phyloP scores from a whole-genome alignment of 2,797 vertebrate genomes.

The Nothura maculosa region DNA sequence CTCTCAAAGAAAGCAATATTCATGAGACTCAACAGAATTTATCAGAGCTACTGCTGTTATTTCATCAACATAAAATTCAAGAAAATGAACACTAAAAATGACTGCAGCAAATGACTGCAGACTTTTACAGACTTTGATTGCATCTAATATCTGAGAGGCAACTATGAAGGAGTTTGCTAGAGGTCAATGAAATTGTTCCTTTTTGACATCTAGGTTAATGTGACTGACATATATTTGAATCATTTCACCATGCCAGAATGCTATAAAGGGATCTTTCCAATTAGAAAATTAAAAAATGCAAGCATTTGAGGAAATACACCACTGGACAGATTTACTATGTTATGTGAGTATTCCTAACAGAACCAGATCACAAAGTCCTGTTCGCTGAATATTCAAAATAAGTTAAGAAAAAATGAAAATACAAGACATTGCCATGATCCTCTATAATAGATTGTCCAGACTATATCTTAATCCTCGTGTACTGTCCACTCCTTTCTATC shows the following conservation, averaged over 20 bases:
- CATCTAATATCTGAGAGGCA: not conserved
- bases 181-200: not conserved
- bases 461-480: not conserved
- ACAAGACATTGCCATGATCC: not conserved
- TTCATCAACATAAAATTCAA: not conserved
- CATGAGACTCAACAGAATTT: not conserved
- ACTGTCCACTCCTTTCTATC: not conserved
- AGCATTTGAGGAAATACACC: not conserved
- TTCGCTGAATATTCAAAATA: not conserved
- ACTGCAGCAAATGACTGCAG: not conserved
- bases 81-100: not conserved
- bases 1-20: too few relatives aligned
- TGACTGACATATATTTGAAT: not conserved
- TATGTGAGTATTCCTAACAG: not conserved
- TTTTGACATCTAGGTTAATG: not conserved
- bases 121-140: not conserved
- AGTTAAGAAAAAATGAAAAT: not conserved
- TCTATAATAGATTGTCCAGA: not conserved
- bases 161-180: not conserved
- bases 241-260: not conserved
- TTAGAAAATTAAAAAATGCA: slow-evolving; percentile 15
- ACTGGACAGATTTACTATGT: not conserved
- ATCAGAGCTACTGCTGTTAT: not conserved
- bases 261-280: not conserved
- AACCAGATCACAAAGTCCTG: not conserved